Percentiles rank a stretch among this genome's conserved stretches.
Conservation (phyloP, 1,140 invertebrate genomes). For the Potamilus streckersoni region DNA sequence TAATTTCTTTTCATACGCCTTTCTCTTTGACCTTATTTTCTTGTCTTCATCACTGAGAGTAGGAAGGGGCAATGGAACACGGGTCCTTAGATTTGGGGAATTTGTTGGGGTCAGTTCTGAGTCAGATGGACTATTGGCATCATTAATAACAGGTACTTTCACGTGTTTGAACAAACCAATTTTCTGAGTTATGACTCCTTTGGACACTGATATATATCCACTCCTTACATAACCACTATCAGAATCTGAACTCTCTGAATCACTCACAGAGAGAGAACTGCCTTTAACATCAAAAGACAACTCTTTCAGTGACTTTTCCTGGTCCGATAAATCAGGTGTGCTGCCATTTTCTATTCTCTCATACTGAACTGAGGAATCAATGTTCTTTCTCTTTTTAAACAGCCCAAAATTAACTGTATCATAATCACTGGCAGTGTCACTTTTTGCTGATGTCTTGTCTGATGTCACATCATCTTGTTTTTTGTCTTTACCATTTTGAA, state of each 20-base stretch:
- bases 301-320: constrained; percentile 15
- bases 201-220: constrained; percentile 33
- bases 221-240: constrained; percentile 40
- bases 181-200: constrained; percentile 2
- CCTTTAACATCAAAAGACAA: not conserved
- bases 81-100: constrained; percentile 23
- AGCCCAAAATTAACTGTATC: too few species aligned
- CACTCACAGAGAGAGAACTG: constrained; percentile 7
- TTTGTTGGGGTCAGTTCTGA: constrained; percentile 22
- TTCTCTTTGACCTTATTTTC: constrained; percentile 52
- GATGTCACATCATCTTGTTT: too few species aligned
- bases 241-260: constrained; percentile 43
- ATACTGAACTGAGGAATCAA: too few species aligned
- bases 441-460: too few species aligned
- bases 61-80: constrained; percentile 25
- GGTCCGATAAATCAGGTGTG: constrained; percentile 24
- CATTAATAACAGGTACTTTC: not conserved
- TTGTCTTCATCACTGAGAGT: constrained; percentile 34
- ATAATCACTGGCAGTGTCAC: too few species aligned
- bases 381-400: too few species aligned
- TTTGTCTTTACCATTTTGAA: too few species aligned
- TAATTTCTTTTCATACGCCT: constrained; percentile 59
- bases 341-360: constrained; percentile 17
- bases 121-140: constrained; percentile 8
- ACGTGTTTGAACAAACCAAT: not conserved